Base-by-base conservation (phyloP, 2,888 invertebrate genomes). In the Andrena fulva region DNA sequence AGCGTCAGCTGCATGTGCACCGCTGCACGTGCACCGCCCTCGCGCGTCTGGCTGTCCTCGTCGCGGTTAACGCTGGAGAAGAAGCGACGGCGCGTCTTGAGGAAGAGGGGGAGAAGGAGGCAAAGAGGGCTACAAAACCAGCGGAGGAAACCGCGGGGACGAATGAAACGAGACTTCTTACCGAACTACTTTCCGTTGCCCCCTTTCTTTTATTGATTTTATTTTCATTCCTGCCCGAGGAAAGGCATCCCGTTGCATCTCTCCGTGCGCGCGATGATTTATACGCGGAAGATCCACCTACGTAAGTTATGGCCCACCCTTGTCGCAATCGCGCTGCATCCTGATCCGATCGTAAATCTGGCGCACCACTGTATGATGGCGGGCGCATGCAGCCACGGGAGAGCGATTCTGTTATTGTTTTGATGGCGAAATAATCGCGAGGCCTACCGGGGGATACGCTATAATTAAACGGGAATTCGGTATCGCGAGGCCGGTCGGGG, bases 1-100 rank as follows among this genome's bases (percentile, higher is more conserved):
- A 88, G 90, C 91, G 91, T 92, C 93, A 93, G 93, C 92, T 92
- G 92, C 91, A 87, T 87, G 89, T 33, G 63, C 89, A 87, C 42
- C 84, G 89, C 88, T 75, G 84, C 82, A 85, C 87, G 85, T 87
- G 89, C 82, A 85, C 54, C 75, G 29, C 50, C 79, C 69, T 86
- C 78, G 27, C 60, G 16, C 50, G 10, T 64, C 64, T 42, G n/a
- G 60, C 54, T 63, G 71, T 62, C 62, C 35, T 62, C 20, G 77
- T 66, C 33, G 31, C 16, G 48, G 27, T 24, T 76, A 54, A 33
- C 12, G 31, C 3, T 5, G 56, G 35, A 24, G 35, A 7, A n/a
- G 67, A 66, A 52, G 29, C 16, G 64, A 42, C 50, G 66, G 27
- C 3, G 48, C 31, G 29, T 6, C 16, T 12, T 60, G 31, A n/a